phyloP scores from a whole-genome alignment of 2,888 invertebrate genomes.

The Cephus nigrinus region DNA sequence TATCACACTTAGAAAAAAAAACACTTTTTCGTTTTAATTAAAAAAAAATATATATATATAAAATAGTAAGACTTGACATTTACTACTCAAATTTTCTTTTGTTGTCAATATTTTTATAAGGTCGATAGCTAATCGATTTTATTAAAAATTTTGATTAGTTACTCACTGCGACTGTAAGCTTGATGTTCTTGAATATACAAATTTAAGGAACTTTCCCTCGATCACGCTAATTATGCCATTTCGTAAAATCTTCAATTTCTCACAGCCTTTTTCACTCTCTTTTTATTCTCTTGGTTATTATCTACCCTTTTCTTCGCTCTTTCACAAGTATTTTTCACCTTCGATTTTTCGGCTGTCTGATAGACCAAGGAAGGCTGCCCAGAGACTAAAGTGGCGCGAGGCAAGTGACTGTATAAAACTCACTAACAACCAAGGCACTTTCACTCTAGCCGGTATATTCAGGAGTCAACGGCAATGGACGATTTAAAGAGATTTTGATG shows the following conservation, averaged over 20 bases:
- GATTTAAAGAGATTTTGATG: background rate
- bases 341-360: no score
- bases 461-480: background rate
- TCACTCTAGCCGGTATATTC: conserved; percentile 28
- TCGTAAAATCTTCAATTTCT: no score
- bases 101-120: background rate
- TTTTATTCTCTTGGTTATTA: no score
- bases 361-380: conserved; percentile 21
- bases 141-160: no score
- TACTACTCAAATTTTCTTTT: background rate
- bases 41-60: conserved; percentile 1
- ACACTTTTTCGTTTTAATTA: background rate
- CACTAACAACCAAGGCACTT: conserved; percentile 35
- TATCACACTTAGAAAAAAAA: no score
- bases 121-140: background rate
- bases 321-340: no score
- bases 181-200: no score
- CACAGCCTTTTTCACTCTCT: no score
- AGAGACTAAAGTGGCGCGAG: conserved; percentile 31
- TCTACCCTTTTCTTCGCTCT: no score
- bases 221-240: no score
- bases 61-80: background rate
- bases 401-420: conserved; percentile 24
- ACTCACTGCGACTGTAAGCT: no score
- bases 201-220: no score